Base-by-base conservation (phyloP, 2,888 invertebrate species). In the Synergus japonicus region DNA sequence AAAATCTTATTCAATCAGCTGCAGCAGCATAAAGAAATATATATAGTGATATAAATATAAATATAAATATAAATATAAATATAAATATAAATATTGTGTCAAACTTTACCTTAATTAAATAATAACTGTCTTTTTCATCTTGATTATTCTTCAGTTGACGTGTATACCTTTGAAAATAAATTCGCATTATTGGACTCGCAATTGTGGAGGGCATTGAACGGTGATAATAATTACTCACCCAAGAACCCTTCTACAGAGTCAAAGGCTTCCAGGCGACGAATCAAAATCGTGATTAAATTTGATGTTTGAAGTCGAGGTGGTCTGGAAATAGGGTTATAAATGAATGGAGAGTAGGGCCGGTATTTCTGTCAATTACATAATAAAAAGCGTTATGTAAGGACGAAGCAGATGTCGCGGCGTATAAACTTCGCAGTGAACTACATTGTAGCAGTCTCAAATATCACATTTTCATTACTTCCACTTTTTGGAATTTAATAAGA, bases 351-450 rank as follows among this genome's bases (percentile, higher is more conserved):
- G 81, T 87, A 86, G 86, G 86, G 86, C 86, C 88, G 86, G 82
- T 85, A 85, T 88, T 89, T 89, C 89, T 87, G 87, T 88, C 90
- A 91, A 91, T 91, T 91, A 90, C 88, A 89, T 91, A 91, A 92
- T 91, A 91, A 91, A 91, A 91, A 90, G 87, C 85, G 88, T 92
- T 92, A 91, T 89, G 87, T 91, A 91, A 91, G 90, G 87, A 88
- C 87, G 87, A 88, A 84, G 86, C 87, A 85, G 87, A 87, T 85
- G 87, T 87, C 88, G 88, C 87, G 89, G 86, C 88, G 88, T 87
- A 89, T 88, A 88, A 89, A 54, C 83, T 85, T 81, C 81, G 81
- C 73, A 78, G 81, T 77, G 58, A 37, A 22, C 22, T 29, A 54
- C 18, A 37, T 37, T 69, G 49, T 49, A 69, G 15, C 58, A 37